Evolutionary conservation across 2,113 vertebrate species (phyloP).

Genomic region (Garra rufa): DNA sequence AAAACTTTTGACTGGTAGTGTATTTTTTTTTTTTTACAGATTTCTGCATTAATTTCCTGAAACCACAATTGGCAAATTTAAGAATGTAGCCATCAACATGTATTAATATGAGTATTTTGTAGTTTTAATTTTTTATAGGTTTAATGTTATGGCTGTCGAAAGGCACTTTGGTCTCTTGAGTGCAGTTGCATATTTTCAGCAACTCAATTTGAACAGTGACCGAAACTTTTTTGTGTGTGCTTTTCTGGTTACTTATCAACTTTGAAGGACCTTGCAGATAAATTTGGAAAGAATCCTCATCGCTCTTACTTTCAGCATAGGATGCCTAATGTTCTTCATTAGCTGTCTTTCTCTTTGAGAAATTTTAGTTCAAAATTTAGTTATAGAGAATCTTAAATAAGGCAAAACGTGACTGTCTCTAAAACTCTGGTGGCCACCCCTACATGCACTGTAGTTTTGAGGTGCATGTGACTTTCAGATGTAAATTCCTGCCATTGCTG

Average conservation of each 20-base stretch:
- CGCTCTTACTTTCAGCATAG: conserved; percentile 58
- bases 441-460: conserved; percentile 30
- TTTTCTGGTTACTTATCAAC: conserved; percentile 76
- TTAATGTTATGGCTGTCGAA: background rate
- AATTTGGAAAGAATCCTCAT: conserved; percentile 32
- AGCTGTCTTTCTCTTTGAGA: conserved; percentile 48
- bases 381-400: conserved; percentile 7
- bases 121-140: background rate
- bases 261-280: conserved; percentile 65
- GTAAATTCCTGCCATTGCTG: conserved; percentile 61
- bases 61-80: background rate
- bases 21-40: no score
- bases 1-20: no score
- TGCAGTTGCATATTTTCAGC: conserved; percentile 14
- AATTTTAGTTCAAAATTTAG: conserved; percentile 68
- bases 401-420: conserved; percentile 39
- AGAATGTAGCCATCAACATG: background rate
- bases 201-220: conserved; percentile 38
- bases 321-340: conserved; percentile 41
- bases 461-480: conserved; percentile 54
- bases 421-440: conserved; percentile 19
- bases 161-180: background rate
- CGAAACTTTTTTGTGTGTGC: conserved; percentile 57
- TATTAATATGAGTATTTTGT: background rate
- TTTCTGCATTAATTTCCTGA: background rate